phyloP scores from a whole-genome alignment of 2,888 invertebrate genomes.

The Cyclophora punctaria region DNA sequence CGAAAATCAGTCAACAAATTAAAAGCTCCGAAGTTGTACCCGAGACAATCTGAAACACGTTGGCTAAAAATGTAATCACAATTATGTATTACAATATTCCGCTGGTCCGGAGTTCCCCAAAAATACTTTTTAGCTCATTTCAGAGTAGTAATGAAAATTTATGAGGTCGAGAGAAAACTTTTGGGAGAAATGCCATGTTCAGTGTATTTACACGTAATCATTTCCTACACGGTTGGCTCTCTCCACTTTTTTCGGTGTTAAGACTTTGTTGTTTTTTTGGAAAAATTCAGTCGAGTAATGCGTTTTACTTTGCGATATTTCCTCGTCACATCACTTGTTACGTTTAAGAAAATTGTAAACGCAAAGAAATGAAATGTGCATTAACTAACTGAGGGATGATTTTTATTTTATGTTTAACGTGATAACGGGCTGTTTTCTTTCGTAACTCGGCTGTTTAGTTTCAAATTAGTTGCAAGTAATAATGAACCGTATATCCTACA shows the following conservation, averaged over 20 bases:
- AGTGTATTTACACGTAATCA: slow-evolving; percentile 17
- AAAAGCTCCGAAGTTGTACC: slow-evolving; percentile 9
- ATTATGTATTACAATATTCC: slow-evolving; percentile 42
- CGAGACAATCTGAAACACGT: slow-evolving; percentile 17
- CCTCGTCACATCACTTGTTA: no score
- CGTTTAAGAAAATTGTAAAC: background rate
- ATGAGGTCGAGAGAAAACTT: slow-evolving; percentile 36
- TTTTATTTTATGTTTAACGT: no score
- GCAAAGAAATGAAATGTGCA: no score
- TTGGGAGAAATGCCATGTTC: slow-evolving; percentile 37
- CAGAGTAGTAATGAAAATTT: slow-evolving; percentile 43
- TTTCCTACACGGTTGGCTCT: slow-evolving; percentile 7
- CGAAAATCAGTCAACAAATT: slow-evolving; percentile 18
- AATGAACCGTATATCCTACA: no score
- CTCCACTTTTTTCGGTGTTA: background rate
- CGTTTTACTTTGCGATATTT: background rate
- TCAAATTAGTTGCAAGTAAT: no score
- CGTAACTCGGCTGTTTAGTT: no score
- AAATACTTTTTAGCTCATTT: slow-evolving; percentile 29
- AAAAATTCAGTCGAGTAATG: background rate
- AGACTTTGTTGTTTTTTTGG: background rate
- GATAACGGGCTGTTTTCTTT: no score
- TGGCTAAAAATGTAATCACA: slow-evolving; percentile 32
- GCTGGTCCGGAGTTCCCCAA: slow-evolving; percentile 4
- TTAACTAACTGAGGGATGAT: no score